Evolutionary conservation across 64 coral and sea anemone species (phyloP), one percentile per base, ranked within the genome.

Genomic region (Stichodactyla mertensii): DNA sequence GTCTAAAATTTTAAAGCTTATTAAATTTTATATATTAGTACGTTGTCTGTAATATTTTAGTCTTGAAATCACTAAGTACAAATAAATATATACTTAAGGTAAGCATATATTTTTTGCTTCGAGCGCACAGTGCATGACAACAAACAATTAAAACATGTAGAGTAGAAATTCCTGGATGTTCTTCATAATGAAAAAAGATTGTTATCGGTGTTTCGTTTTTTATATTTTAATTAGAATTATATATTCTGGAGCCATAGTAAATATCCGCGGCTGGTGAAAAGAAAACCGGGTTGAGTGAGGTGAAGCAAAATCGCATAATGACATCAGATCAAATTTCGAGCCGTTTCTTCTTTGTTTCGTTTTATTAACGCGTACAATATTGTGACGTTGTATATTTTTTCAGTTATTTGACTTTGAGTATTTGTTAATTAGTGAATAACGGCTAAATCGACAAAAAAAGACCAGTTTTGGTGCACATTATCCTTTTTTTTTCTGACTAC

Each of bases 101-200:
- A 31, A 74, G 69, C 24, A 23, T 74, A 26, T 74, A 27, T 74
- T 74, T 20, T 20, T 66, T 36, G 24, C 69, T 74, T 2, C 36
- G 69, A 74, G n/a, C 7, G 23, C 22, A 20, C 7, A 8, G 69
- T 12, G 27, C 69, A 14, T 74, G 24, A 74, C 69, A 74, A 74
- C 69, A 70, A 70, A 70, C 66, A 70, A 70, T 70, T 70, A 70
- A 23, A 70, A 16, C n/a, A 28, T 74, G 69, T 74, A 15, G 9
- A 58, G 14, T 58, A 15, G 8, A 58, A 74, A 23, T 36, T 27
- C 23, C 69, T 74, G 23, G 4, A 74, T 19, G 69, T 74, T 31
- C 27, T 19, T 74, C 69, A 74, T 74, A 28, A 74, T 74, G 26
- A 74, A 74, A 74, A 11, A 74, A 74, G 69, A 74, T 70, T 74